Percentiles rank a stretch among this genome's conserved stretches.
Evolutionary conservation across 1,140 invertebrate genomes (phyloP).

Genomic region (Leptopilina clavipes): DNA sequence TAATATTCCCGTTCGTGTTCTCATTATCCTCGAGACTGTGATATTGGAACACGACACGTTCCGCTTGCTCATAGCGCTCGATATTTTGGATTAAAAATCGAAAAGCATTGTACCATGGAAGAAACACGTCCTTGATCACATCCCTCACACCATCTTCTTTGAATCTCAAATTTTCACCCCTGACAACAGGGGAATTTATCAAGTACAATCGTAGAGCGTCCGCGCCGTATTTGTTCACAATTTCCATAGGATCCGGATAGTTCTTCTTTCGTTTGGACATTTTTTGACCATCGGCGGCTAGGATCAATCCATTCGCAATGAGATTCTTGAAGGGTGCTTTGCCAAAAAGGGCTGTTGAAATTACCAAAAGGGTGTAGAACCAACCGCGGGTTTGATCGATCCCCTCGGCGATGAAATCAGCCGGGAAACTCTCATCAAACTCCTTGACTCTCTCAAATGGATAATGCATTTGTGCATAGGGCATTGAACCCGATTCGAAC

Average conservation of each 20-base stretch:
- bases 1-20: constrained; percentile 82
- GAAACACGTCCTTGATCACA: constrained; percentile 97
- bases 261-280: constrained; percentile 99
- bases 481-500: constrained; percentile 99
- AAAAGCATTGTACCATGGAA: constrained; percentile 99
- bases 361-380: constrained; percentile 98
- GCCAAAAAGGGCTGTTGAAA: constrained; percentile 97
- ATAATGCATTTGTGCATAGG: constrained; percentile 97
- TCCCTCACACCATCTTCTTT: constrained; percentile 98
- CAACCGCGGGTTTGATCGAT: constrained; percentile 99
- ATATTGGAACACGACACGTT: constrained; percentile 79
- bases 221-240: constrained; percentile 96
- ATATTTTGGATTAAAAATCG: constrained; percentile 96
- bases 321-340: constrained; percentile 99
- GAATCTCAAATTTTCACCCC: constrained; percentile 96
- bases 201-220: constrained; percentile 97
- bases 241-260: constrained; percentile 96
- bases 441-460: constrained; percentile 94
- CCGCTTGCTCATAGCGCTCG: constrained; percentile 84
- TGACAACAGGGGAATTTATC: constrained; percentile 98
- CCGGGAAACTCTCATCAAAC: constrained; percentile 97
- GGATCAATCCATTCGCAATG: constrained; percentile 95
- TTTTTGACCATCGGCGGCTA: constrained; percentile 98
- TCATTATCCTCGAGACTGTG: constrained; percentile 69
- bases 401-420: constrained; percentile 99